Percentiles rank a stretch among this genome's conserved stretches.
phyloP scores from a whole-genome alignment of 2,113 vertebrate species.

The Malurus alboscapulatus region DNA sequence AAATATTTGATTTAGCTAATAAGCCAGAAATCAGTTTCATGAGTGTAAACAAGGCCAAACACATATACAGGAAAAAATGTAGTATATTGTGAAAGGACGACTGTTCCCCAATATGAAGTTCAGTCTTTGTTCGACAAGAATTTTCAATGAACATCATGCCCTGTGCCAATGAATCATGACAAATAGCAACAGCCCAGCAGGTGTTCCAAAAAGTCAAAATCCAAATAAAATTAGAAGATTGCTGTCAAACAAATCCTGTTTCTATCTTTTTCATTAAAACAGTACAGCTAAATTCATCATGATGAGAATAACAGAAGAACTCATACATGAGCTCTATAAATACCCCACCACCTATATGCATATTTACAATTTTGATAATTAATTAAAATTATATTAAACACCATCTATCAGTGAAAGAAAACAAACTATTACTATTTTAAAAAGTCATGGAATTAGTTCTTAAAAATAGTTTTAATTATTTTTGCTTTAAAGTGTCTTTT shows the following conservation, averaged over 20 bases:
- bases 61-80: neutral
- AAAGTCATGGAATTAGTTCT: neutral
- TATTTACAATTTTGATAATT: neutral
- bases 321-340: neutral
- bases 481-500: neutral
- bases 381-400: neutral
- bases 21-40: neutral
- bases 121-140: neutral
- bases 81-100: neutral
- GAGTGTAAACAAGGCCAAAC: neutral
- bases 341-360: neutral
- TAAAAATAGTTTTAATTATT: neutral
- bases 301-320: neutral
- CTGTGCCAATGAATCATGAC: rapidly evolving
- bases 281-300: neutral
- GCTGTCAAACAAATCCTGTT: neutral
- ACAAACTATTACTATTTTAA: neutral
- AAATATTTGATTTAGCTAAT: neutral
- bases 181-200: too few relatives aligned
- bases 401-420: neutral
- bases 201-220: neutral
- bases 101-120: neutral
- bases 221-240: neutral
- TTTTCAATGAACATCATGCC: neutral
- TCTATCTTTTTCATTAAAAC: neutral